These are phyloP conservation scores for Hydropotes inermis DNA, from an alignment of 2,113 vertebrate species.

Conservation along the genomic window DNA sequence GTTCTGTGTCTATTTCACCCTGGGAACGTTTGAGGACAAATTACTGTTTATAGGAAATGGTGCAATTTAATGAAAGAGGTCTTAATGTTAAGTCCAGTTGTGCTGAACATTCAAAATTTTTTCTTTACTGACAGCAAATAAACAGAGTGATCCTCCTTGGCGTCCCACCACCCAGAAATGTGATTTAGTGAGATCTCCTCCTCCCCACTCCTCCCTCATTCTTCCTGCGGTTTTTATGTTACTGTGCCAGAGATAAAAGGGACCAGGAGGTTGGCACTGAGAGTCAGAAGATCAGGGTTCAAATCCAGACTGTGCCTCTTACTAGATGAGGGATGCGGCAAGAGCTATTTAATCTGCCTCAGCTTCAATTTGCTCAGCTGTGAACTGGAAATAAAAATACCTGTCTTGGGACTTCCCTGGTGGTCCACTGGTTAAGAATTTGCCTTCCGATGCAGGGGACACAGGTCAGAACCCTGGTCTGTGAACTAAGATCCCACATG, in stretches of 20 bases:
- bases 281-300: neutral
- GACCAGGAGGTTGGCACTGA: neutral
- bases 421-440: neutral
- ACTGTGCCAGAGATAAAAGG: neutral
- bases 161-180: neutral
- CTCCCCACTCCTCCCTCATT: neutral
- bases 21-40: slow-evolving; percentile 26
- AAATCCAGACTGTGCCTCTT: neutral
- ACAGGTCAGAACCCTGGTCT: neutral
- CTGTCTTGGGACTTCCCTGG: neutral
- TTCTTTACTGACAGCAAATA: neutral
- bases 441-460: neutral
- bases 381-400: neutral
- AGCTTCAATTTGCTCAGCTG: neutral
- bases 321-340: neutral
- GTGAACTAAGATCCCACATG: neutral
- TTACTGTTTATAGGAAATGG: neutral
- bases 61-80: neutral
- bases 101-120: neutral
- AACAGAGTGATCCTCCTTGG: neutral
- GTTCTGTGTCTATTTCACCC: neutral
- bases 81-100: neutral
- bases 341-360: neutral
- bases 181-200: neutral
- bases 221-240: neutral